Conservation (phyloP, 2,888 invertebrate genomes). For the Imbricaverruca yamaguchii region DNA sequence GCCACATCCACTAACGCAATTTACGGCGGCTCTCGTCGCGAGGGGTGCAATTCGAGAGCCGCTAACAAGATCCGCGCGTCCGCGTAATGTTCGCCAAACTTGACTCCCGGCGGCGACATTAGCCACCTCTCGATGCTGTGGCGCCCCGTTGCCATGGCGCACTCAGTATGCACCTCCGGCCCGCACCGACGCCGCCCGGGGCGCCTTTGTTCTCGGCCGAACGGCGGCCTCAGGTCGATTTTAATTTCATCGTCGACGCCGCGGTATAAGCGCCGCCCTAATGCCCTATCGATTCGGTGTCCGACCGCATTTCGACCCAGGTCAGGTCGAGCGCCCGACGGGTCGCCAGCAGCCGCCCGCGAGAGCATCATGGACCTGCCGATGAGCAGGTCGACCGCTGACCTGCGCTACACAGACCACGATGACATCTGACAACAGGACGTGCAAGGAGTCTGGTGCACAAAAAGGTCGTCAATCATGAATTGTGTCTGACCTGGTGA, state of each 20-base stretch:
- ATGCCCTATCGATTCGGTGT: slow-evolving; percentile 4
- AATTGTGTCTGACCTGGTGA: too few relatives aligned
- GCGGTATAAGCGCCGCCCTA: background rate
- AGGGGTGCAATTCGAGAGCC: background rate
- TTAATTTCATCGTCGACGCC: background rate
- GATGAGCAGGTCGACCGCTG: too few relatives aligned
- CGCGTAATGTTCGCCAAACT: background rate
- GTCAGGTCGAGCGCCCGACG: too few relatives aligned
- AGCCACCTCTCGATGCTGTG: too few relatives aligned
- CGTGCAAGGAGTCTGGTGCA: too few relatives aligned
- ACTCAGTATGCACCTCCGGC: background rate
- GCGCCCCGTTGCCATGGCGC: too few relatives aligned
- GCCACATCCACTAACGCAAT: background rate
- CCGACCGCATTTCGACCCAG: background rate
- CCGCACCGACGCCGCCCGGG: background rate
- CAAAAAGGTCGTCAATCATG: too few relatives aligned
- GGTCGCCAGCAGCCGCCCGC: too few relatives aligned
- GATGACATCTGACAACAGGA: too few relatives aligned
- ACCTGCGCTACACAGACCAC: too few relatives aligned
- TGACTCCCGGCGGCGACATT: background rate
- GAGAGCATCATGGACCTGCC: too few relatives aligned
- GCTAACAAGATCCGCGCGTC: slow-evolving; percentile 1
- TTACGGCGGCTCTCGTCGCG: background rate
- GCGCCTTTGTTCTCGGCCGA: background rate
- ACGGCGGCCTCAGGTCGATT: background rate